Evolutionary conservation across 1,140 invertebrate genomes (phyloP).

Genomic region (Drosophila punjabiensis): DNA sequence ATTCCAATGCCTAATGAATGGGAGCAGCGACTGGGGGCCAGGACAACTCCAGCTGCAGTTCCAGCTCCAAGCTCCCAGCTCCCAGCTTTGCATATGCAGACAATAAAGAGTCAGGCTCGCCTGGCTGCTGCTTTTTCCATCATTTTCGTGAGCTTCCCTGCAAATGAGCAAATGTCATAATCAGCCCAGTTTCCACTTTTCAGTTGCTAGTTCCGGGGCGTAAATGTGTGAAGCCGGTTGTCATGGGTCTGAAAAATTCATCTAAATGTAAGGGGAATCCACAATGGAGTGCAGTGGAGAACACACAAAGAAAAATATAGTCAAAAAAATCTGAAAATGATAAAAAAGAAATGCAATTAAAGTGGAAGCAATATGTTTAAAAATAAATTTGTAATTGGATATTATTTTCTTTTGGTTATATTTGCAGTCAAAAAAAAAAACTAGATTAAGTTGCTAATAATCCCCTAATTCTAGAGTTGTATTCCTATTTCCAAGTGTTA

Average conservation of each 20-base stretch:
- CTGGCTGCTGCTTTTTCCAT: conserved; percentile 1
- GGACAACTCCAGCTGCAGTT: not conserved
- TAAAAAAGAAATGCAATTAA: not conserved
- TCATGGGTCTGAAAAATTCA: conserved; percentile 1
- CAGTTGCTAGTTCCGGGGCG: conserved; percentile 5
- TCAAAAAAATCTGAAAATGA: not conserved
- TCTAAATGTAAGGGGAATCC: not conserved
- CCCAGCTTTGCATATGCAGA: conserved; percentile 28
- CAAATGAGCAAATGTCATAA: conserved; percentile 52
- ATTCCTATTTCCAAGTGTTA: conserved; percentile 9
- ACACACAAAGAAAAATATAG: not conserved
- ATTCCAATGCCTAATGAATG: conserved; percentile 61
- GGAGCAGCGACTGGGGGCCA: not conserved
- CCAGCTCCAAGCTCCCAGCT: not conserved
- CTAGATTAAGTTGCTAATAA: not conserved
- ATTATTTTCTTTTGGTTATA: too few relatives aligned
- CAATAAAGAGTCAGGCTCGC: not conserved
- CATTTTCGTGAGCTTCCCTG: conserved; percentile 21
- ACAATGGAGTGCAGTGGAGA: not conserved
- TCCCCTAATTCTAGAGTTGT: not conserved
- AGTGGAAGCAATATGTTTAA: too few relatives aligned
- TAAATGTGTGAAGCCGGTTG: conserved; percentile 12
- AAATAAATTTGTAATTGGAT: too few relatives aligned
- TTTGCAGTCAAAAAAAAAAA: too few relatives aligned
- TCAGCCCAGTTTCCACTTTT: conserved; percentile 14